phyloP scores from a whole-genome alignment of 2,888 invertebrate genomes.

The Chloroclystis v-ata region DNA sequence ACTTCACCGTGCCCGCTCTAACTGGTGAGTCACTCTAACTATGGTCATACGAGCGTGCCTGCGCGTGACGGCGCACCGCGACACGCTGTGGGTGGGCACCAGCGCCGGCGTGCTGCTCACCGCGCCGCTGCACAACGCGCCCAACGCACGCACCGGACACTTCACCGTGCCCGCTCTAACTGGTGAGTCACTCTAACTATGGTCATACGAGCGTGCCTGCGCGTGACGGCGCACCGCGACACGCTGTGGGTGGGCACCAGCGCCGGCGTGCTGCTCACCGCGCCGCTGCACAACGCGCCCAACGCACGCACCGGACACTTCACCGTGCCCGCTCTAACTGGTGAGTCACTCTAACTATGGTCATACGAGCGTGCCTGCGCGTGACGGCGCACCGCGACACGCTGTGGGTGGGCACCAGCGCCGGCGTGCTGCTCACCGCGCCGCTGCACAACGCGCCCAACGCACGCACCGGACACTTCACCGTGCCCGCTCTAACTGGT shows the following conservation, averaged over 20 bases:
- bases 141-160: conserved; percentile 49
- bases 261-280: no score
- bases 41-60: neutral
- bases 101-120: no score
- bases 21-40: conserved; percentile 41
- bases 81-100: no score
- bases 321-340: conserved; percentile 57
- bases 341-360: conserved; percentile 30
- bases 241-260: no score
- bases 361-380: neutral
- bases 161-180: conserved; percentile 60
- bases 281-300: conserved; percentile 82
- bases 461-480: conserved; percentile 51
- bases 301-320: conserved; percentile 53
- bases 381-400: no score
- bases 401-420: no score
- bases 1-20: conserved; percentile 56
- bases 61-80: no score
- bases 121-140: conserved; percentile 83
- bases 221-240: no score
- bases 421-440: conserved; percentile 90
- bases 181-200: conserved; percentile 35
- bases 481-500: conserved; percentile 61
- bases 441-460: conserved; percentile 80
- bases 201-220: neutral